A percentile compares a stretch with the other conserved stretches of the same genome.
Evolutionary conservation across 1,140 invertebrate genomes (phyloP).

Genomic region (Philaenus spumarius): DNA sequence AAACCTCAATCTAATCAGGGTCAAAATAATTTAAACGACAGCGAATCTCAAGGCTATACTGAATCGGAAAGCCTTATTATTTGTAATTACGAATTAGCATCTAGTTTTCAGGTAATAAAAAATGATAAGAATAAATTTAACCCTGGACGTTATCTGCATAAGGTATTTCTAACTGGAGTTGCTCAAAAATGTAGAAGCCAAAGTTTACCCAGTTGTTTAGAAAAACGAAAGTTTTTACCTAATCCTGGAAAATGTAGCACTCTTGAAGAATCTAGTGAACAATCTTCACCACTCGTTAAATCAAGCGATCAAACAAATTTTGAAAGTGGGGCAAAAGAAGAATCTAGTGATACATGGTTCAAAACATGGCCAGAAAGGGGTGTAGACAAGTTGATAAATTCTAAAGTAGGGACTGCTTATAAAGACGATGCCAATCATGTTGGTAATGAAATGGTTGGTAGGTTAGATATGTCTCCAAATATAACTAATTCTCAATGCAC

Average conservation of each 20-base stretch:
- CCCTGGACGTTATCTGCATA: constrained; percentile 29
- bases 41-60: background rate
- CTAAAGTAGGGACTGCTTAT: background rate
- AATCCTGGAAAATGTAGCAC: background rate
- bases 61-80: constrained; percentile 22
- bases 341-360: constrained; percentile 29
- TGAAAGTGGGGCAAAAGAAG: constrained; percentile 1
- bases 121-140: constrained; percentile 16
- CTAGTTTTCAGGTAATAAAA: constrained; percentile 24
- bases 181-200: constrained; percentile 27
- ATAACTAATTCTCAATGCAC: too few species aligned
- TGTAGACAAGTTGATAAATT: constrained; percentile 24
- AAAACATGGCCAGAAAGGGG: constrained; percentile 35
- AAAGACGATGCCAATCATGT: too few species aligned
- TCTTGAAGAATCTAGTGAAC: constrained; percentile 3
- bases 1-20: too few species aligned
- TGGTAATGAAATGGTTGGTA: too few species aligned
- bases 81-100: constrained; percentile 27
- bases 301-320: background rate
- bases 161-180: constrained; percentile 25
- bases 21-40: background rate
- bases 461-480: too few species aligned
- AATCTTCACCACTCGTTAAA: background rate
- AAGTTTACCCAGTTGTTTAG: constrained; percentile 27
- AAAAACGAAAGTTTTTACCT: constrained; percentile 16